phyloP scores from a whole-genome alignment of 1,140 invertebrate genomes.

The Bombus ignitus region DNA sequence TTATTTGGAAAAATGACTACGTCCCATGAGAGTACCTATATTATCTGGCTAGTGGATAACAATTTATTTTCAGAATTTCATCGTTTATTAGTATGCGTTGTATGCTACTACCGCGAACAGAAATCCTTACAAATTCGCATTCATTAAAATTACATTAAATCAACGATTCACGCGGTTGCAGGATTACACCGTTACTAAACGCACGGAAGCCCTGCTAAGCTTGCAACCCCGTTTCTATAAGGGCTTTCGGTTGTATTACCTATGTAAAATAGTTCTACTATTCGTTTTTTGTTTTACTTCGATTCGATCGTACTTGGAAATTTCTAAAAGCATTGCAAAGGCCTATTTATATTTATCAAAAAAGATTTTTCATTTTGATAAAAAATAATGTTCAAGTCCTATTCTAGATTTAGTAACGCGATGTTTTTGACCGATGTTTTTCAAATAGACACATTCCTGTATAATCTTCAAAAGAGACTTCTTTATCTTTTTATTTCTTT shows the following conservation, averaged over 20 bases:
- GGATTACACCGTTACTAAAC: constrained; percentile 44
- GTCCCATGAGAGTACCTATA: background rate
- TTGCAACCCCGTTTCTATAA: background rate
- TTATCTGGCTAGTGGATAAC: background rate
- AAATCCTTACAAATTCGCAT: constrained; percentile 35
- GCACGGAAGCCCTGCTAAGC: constrained; percentile 24
- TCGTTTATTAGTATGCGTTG: background rate
- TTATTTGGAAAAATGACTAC: background rate
- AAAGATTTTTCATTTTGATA: background rate
- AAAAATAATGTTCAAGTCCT: background rate
- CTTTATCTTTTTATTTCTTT: no score
- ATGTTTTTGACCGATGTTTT: background rate
- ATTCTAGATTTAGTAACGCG: background rate
- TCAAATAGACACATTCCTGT: background rate
- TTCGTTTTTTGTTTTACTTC: background rate
- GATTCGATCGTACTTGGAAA: background rate
- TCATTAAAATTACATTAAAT: constrained; percentile 54
- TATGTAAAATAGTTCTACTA: background rate
- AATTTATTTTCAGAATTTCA: background rate
- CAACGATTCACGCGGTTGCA: constrained; percentile 19
- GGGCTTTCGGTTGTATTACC: background rate
- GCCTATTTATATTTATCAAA: background rate
- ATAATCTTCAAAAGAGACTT: no score
- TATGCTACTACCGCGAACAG: background rate
- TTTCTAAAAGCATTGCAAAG: background rate